phyloP scores from a whole-genome alignment of 92 coral and sea anemone genomes.

The Scolanthus callimorphus region DNA sequence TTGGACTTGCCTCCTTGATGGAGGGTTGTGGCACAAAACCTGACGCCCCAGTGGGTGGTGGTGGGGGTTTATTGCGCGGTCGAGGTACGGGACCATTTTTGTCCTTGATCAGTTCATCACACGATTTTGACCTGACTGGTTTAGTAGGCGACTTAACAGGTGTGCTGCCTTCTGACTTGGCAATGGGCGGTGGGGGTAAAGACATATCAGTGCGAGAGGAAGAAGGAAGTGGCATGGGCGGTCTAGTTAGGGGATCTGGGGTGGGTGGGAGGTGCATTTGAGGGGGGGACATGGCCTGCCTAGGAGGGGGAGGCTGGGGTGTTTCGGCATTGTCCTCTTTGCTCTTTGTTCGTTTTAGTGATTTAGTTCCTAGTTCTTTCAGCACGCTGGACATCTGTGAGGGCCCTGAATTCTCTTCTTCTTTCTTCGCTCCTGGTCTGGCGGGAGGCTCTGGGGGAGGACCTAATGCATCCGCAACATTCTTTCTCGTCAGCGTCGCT shows the following conservation, averaged over 20 bases:
- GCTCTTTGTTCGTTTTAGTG: constrained; percentile 15
- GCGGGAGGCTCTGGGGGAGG: constrained; percentile 89
- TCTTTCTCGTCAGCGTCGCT: constrained; percentile 44
- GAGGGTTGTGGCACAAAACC: constrained; percentile 13
- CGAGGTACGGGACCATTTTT: constrained; percentile 69
- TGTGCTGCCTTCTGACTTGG: neutral
- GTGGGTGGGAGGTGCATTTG: constrained; percentile 16
- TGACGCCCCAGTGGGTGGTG: no score
- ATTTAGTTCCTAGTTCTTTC: constrained; percentile 47
- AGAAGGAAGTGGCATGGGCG: constrained; percentile 27
- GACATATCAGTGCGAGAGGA: constrained; percentile 26
- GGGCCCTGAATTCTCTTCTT: constrained; percentile 23
- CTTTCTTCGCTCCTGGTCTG: constrained; percentile 27
- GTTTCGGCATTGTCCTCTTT: constrained; percentile 3
- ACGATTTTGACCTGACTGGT: constrained; percentile 34
- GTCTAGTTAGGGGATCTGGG: constrained; percentile 17
- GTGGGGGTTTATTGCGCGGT: constrained; percentile 89
- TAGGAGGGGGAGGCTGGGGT: neutral
- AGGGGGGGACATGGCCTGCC: constrained; percentile 9
- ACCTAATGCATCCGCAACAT: constrained; percentile 40
- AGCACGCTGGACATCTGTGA: constrained; percentile 61
- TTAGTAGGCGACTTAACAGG: constrained; percentile 37
- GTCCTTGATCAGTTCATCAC: constrained; percentile 21
- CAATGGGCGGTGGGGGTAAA: constrained; percentile 25
- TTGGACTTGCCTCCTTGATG: constrained; percentile 17